Evolutionary conservation across 2,113 vertebrate species (phyloP), one percentile per base, ranked within the genome.

Genomic region (Apistogramma diplotaenia): DNA sequence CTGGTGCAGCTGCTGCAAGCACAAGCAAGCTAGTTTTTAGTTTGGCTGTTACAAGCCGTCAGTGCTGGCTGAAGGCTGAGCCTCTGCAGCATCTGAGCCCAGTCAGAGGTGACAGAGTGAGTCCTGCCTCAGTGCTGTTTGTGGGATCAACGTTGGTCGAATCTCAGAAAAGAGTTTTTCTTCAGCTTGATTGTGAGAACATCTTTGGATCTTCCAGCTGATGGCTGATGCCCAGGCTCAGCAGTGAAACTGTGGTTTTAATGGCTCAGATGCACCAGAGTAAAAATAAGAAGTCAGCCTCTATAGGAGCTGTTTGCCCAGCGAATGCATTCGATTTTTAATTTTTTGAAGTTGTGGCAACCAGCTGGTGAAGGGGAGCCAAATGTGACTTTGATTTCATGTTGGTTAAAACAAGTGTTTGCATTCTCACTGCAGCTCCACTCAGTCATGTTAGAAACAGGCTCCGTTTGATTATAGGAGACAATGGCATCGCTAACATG

Each of bases 301-400:
- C 58, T 35, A n/a, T 12, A 18, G 12, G 29, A 60, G n/a, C 29
- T 60, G 18, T 31, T 19, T 60, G 31, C 2, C 29, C 9, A 59
- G 5, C 33, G 31, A 59, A 0, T 33, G 18, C 29, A 4, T 60
- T 7, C 18, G n/a, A 11, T 33, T 60, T n/a, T 6, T 46, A 0
- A 59, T 16, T 59, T 0, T 0, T 6, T 1, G 0, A n/a, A 60
- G 0, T n/a, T n/a, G 18, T 19, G n/a, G 29, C 18, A 4, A 43
- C 40, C 12, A 43, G 40, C 12, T 43, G 40, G 12, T 15, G 40
- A 5, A 5, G 13, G 37, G 37, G 37, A 43, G 40, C 16, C 46
- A 49, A 6, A 49, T 18, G 18, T 19, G 19, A 18, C 8, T 31
- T 31, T 31, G 7, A 31, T 31, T 31, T 49, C 16, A 19, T 49